Evolutionary conservation across 1,140 invertebrate genomes (phyloP), one percentile per base, ranked within the genome.

Genomic region (Araneus ventricosus): DNA sequence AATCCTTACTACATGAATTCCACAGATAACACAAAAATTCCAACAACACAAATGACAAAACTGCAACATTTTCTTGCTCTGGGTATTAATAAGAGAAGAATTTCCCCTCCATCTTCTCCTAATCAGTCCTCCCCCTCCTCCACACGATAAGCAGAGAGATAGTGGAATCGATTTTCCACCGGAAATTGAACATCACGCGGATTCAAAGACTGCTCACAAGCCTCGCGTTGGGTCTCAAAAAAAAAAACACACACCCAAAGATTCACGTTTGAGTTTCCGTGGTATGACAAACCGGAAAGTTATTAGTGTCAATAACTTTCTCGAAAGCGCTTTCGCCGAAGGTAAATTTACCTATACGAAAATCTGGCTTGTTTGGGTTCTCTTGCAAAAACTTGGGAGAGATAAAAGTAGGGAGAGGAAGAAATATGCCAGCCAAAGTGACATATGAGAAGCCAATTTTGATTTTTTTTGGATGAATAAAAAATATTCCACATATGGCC

Each of bases 241-340:
- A 63, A 63, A 63, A 61, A 1, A 4, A 17, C 20, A 4, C 22
- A 63, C 6, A n/a, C n/a, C n/a, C n/a, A 63, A 34, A 75, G 30
- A 34, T 34, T 30, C 67, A 24, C 59, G 59, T 24, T 7, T 24
- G 22, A 61, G 59, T 63, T 75, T 34, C 30, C 17, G 27, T 20
- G 14, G 30, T 34, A 75, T 75, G 70, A 34, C 30, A 37, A 75
- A 37, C 70, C 70, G 34, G 70, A 75, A 75, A 75, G 70, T 75
- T 37, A 75, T 75, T 75, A 34, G 17, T 75, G 70, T 75, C 70
- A 75, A 75, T 75, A 75, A 75, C 30, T 75, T 34, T 17, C 10
- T 4, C 17, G 34, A 75, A 75, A 75, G 37, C 34, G 34, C 20
- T 20, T 75, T 52, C 27, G 34, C 34, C 10, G 20, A 22, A 34